Evolutionary conservation across 1,140 invertebrate genomes (phyloP).

Genomic region (Lepidurus arcticus): DNA sequence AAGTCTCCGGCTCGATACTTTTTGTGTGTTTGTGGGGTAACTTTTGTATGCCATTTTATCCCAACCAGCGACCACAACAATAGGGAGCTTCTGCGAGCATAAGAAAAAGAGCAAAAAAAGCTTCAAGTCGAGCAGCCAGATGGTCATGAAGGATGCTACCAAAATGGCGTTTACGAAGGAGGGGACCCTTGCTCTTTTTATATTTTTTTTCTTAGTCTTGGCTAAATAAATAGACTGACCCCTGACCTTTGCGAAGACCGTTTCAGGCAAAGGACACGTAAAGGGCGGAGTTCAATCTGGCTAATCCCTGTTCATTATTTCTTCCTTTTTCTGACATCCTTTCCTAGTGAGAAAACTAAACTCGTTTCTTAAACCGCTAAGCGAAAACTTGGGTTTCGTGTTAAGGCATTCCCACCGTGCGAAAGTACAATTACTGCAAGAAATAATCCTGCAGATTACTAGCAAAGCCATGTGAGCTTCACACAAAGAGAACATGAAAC

Average conservation of each 20-base stretch:
- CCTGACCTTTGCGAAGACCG: not conserved
- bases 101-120: not conserved
- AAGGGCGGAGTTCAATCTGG: conserved; percentile 9
- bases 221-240: not conserved
- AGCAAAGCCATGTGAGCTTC: too few species aligned
- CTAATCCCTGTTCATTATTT: not conserved
- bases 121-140: not conserved
- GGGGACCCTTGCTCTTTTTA: not conserved
- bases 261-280: not conserved
- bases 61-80: not conserved
- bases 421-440: too few species aligned
- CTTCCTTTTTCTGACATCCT: not conserved
- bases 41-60: not conserved
- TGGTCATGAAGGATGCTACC: not conserved
- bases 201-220: not conserved
- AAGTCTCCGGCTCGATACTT: not conserved
- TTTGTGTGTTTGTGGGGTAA: not conserved
- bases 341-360: not conserved
- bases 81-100: not conserved
- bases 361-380: too few species aligned
- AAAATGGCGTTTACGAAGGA: not conserved
- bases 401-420: too few species aligned
- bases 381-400: too few species aligned
- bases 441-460: too few species aligned
- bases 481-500: too few species aligned